phyloP scores from a whole-genome alignment of 2,797 vertebrate species.

The Bovichtus variegatus region DNA sequence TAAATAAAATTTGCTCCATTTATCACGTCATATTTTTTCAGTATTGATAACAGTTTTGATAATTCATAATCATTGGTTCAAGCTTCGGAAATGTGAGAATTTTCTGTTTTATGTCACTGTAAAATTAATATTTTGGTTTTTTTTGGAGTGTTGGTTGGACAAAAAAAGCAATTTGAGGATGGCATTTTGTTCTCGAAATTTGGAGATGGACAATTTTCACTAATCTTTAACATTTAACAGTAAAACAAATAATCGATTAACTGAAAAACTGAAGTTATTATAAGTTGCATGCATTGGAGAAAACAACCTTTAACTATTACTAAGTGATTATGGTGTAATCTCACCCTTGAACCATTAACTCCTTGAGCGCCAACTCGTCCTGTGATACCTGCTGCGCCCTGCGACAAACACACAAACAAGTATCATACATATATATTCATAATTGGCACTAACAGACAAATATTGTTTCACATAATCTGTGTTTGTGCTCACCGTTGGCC shows the following conservation, averaged over 20 bases:
- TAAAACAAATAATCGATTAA: not conserved
- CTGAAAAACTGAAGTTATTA: not conserved
- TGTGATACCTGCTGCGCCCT: conserved; percentile 87
- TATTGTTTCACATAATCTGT: not conserved
- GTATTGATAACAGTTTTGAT: not conserved
- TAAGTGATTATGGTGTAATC: conserved; percentile 3
- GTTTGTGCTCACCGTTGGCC: conserved; percentile 71
- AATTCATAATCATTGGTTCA: not conserved
- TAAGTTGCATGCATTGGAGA: not conserved
- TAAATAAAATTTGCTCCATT: not conserved
- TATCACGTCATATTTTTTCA: not conserved
- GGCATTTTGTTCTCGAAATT: not conserved
- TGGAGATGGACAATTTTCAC: not conserved
- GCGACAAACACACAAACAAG: conserved; percentile 20
- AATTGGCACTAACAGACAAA: not conserved
- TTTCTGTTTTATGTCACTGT: not conserved
- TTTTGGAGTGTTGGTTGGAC: not conserved
- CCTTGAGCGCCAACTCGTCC: conserved; percentile 86
- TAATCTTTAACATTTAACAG: not conserved
- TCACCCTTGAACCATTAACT: conserved; percentile 90
- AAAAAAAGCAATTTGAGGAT: not conserved
- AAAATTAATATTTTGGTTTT: not conserved
- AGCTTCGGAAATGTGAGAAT: not conserved
- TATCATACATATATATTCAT: too few relatives aligned
- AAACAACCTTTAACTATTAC: not conserved